These are phyloP conservation scores for Griposia aprilina DNA, from an alignment of 2,888 invertebrate species.

Conservation along the genomic window DNA sequence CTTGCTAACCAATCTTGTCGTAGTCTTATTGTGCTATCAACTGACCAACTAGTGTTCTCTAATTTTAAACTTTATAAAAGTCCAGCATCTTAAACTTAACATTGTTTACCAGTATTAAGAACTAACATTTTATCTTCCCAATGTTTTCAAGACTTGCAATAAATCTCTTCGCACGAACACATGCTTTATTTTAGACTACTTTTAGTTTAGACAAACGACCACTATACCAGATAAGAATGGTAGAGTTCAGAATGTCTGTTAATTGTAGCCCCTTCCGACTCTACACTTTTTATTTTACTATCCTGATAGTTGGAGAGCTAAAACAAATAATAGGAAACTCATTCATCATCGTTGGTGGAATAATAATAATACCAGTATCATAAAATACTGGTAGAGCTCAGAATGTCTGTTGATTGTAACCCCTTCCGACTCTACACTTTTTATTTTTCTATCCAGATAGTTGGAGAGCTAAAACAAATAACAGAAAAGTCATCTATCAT, in stretches of 20 bases:
- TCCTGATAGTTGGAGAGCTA: not conserved
- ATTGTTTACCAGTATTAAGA: slow-evolving; percentile 56
- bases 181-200: slow-evolving; percentile 49
- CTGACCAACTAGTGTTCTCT: slow-evolving; percentile 6
- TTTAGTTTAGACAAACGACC: slow-evolving; percentile 48
- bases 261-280: slow-evolving; percentile 45
- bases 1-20: not conserved
- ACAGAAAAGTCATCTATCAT: not conserved
- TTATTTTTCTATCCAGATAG: too few species aligned
- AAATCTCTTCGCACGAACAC: slow-evolving; percentile 61
- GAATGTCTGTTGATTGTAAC: too few species aligned
- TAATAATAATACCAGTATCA: not conserved
- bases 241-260: slow-evolving; percentile 38
- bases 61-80: slow-evolving; percentile 27
- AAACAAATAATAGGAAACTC: not conserved
- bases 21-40: not conserved
- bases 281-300: slow-evolving; percentile 51
- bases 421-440: too few species aligned
- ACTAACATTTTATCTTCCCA: slow-evolving; percentile 52
- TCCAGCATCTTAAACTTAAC: slow-evolving; percentile 29
- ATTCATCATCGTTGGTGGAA: not conserved
- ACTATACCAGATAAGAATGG: slow-evolving; percentile 50
- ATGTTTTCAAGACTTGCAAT: slow-evolving; percentile 48
- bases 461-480: too few species aligned
- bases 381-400: too few species aligned